Percentiles rank a stretch among this genome's conserved stretches.
These are phyloP conservation scores for Galleria mellonella DNA, from an alignment of 1,140 invertebrate species.

Conservation along the genomic window DNA sequence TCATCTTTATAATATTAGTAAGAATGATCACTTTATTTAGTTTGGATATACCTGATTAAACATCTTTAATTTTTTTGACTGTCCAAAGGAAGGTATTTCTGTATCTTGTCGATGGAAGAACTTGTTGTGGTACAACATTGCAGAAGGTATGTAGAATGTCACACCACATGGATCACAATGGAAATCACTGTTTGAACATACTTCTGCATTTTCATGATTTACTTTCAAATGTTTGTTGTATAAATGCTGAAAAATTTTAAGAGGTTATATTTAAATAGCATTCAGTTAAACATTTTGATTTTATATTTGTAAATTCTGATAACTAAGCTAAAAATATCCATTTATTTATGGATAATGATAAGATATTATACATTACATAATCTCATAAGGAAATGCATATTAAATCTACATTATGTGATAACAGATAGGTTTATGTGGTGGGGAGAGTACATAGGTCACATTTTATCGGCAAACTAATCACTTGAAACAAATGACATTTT, in stretches of 20 bases:
- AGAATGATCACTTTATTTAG: too few species aligned
- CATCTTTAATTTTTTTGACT: conserved; percentile 56
- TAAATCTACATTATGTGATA: not conserved
- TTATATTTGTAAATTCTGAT: too few species aligned
- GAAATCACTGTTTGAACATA: conserved; percentile 49
- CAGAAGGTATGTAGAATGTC: conserved; percentile 75
- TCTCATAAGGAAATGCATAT: too few species aligned
- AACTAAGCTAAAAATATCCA: too few species aligned
- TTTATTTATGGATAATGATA: too few species aligned
- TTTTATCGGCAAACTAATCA: not conserved
- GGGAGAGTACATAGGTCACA: conserved; percentile 10
- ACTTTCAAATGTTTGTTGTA: conserved; percentile 76
- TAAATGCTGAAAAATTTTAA: conserved; percentile 69
- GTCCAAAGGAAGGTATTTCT: conserved; percentile 43
- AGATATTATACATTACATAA: too few species aligned
- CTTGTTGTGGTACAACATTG: conserved; percentile 78
- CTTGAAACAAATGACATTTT: conserved; percentile 9
- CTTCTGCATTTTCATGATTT: conserved; percentile 51
- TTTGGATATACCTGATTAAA: conserved; percentile 36
- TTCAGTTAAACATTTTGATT: not conserved
- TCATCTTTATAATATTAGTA: too few species aligned
- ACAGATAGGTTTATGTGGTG: not conserved
- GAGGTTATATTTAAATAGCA: conserved; percentile 1
- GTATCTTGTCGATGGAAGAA: conserved; percentile 77
- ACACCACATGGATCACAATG: conserved; percentile 77